Percentiles rank a stretch among this genome's conserved stretches.
These are phyloP conservation scores for Smittia sp. DNA, from an alignment of 2,888 invertebrate genomes.

Conservation along the genomic window DNA sequence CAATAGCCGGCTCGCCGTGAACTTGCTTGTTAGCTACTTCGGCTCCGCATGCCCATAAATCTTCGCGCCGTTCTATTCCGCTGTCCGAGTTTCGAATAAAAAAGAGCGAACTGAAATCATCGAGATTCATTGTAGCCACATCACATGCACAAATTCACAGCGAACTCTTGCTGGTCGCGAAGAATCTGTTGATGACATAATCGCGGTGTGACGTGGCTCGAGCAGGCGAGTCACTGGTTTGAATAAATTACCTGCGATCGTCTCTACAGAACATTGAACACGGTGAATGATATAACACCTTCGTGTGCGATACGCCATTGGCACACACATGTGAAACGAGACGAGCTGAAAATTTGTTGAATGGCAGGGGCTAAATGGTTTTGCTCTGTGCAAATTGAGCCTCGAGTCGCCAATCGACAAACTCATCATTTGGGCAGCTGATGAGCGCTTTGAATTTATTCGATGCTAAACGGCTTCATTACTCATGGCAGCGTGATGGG, in stretches of 20 bases:
- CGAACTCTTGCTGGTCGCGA: not conserved
- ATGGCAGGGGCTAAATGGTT: too few species aligned
- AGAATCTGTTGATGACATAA: constrained; percentile 7
- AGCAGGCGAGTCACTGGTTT: not conserved
- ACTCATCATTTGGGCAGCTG: too few species aligned
- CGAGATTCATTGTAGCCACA: not conserved
- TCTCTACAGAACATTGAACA: not conserved
- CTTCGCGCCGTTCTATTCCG: not conserved
- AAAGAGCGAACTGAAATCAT: not conserved
- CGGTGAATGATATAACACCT: not conserved
- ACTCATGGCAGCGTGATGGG: too few species aligned
- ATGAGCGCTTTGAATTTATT: too few species aligned
- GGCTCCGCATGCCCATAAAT: not conserved
- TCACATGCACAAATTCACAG: constrained; percentile 12
- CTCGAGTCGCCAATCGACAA: too few species aligned
- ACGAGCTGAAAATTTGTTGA: too few species aligned
- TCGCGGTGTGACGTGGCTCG: not conserved
- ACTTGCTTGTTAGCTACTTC: constrained; percentile 11
- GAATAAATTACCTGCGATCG: not conserved
- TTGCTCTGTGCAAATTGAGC: too few species aligned
- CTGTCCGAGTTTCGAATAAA: not conserved
- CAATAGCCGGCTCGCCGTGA: not conserved
- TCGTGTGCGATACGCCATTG: not conserved
- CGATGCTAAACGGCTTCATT: too few species aligned
- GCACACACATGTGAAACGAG: too few species aligned